phyloP scores from a whole-genome alignment of 2,797 vertebrate species.

The Falco peregrinus region DNA sequence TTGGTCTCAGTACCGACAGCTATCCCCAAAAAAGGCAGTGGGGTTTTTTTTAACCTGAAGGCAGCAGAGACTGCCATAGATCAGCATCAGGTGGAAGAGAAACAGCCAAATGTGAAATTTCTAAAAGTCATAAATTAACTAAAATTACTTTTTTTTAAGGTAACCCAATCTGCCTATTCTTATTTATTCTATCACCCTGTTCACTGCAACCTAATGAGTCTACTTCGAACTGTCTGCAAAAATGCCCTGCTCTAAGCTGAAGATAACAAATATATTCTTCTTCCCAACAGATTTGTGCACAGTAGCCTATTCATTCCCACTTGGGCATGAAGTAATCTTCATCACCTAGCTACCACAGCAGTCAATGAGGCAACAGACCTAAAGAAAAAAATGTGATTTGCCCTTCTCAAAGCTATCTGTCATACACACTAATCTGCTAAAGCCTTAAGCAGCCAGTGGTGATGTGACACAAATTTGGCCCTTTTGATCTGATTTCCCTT shows the following conservation, averaged over 20 bases:
- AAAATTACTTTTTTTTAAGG: background rate
- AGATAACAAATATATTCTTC: slow-evolving; percentile 2
- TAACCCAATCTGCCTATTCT: background rate
- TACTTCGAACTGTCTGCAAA: background rate
- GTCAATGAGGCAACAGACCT: background rate
- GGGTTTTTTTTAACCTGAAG: background rate
- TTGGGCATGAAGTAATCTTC: background rate
- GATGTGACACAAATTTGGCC: background rate
- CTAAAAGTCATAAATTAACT: background rate
- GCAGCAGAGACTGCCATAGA: background rate
- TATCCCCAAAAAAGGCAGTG: background rate
- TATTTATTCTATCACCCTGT: background rate
- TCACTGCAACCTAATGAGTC: background rate
- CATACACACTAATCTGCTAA: background rate
- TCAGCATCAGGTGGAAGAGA: background rate
- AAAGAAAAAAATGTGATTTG: background rate
- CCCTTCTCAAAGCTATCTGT: background rate
- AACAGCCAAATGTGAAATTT: background rate
- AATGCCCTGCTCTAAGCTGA: background rate
- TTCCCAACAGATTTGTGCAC: background rate
- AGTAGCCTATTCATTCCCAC: background rate
- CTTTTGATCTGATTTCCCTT: slow-evolving; percentile 14
- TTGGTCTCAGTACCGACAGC: background rate
- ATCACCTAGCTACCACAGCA: background rate
- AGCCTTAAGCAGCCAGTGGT: background rate